A percentile compares a stretch with the other conserved stretches of the same genome.
Evolutionary conservation across 1,140 invertebrate species (phyloP).

Genomic region (Pseudomyrmex sp.): DNA sequence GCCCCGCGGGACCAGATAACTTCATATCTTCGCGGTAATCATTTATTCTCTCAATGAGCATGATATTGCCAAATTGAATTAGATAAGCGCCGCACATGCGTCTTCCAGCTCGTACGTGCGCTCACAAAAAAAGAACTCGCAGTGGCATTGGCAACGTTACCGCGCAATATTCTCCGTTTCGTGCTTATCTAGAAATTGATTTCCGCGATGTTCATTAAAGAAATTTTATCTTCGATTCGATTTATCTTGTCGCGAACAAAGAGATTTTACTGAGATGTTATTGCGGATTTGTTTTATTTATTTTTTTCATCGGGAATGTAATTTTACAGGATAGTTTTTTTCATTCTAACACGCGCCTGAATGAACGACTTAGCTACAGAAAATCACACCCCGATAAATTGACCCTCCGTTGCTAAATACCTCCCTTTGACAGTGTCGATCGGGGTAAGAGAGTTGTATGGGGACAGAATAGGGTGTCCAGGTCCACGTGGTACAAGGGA

Average conservation of each 20-base stretch:
- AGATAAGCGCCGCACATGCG: conserved; percentile 81
- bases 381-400: conserved; percentile 83
- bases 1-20: conserved; percentile 84
- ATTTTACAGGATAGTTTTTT: background rate
- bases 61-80: conserved; percentile 85
- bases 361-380: conserved; percentile 66
- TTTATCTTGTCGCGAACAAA: conserved; percentile 12
- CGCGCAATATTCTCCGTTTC: conserved; percentile 26
- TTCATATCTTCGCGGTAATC: conserved; percentile 84
- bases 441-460: conserved; percentile 59
- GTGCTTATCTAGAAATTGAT: conserved; percentile 2
- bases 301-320: background rate
- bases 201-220: background rate
- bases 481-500: conserved; percentile 29
- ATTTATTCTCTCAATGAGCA: conserved; percentile 84
- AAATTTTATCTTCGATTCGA: background rate
- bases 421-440: conserved; percentile 81
- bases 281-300: too few relatives aligned
- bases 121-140: conserved; percentile 44
- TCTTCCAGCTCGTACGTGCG: conserved; percentile 74
- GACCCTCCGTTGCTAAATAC: conserved; percentile 83
- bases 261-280: too few relatives aligned
- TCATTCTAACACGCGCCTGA: background rate
- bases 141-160: background rate
- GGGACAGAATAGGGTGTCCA: conserved; percentile 51